phyloP scores from a whole-genome alignment of 2,888 invertebrate genomes.

The Hymenopus coronatus region DNA sequence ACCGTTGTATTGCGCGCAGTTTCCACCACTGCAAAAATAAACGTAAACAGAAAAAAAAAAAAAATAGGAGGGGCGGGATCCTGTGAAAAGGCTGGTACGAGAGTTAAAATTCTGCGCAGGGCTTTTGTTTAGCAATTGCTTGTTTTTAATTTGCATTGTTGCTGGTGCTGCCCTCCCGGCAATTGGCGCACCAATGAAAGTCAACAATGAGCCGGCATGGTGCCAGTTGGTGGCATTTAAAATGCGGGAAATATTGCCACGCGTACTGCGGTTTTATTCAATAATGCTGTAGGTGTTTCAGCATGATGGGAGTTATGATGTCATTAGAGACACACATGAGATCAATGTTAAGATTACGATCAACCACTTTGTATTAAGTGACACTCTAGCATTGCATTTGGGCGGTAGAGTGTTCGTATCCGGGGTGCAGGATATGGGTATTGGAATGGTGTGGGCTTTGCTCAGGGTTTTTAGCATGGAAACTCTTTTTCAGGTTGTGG shows the following conservation, averaged over 20 bases:
- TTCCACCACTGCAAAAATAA: background rate
- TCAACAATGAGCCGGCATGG: background rate
- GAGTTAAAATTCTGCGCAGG: background rate
- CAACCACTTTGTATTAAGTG: no score
- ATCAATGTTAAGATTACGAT: no score
- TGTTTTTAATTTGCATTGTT: background rate
- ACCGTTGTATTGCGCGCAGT: background rate
- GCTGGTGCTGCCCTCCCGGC: background rate
- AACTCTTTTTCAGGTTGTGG: no score
- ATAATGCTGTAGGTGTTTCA: background rate
- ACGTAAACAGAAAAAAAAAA: background rate
- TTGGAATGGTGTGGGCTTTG: no score
- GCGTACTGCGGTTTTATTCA: no score
- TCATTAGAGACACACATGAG: no score
- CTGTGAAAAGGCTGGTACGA: background rate
- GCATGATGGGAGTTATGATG: no score
- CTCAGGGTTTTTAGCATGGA: no score
- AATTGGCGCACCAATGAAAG: background rate
- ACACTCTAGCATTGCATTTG: no score
- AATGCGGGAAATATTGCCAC: background rate
- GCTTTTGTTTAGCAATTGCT: background rate
- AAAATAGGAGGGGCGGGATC: background rate
- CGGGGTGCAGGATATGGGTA: no score
- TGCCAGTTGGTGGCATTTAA: background rate
- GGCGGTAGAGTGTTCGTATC: no score